Percentiles rank a stretch among this genome's conserved stretches.
These are phyloP conservation scores for Ruditapes philippinarum DNA, from an alignment of 1,140 invertebrate species.

Conservation along the genomic window DNA sequence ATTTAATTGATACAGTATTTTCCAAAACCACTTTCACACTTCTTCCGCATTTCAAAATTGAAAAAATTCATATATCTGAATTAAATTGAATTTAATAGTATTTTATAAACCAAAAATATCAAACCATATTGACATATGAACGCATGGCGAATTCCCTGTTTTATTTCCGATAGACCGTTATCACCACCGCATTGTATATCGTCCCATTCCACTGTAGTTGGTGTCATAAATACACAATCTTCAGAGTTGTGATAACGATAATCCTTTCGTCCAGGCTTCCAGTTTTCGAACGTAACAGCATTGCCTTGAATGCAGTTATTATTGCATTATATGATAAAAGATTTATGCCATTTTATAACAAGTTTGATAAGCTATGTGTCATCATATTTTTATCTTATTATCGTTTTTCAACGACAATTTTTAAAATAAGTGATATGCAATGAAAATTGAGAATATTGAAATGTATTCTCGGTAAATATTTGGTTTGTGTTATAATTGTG, in stretches of 20 bases:
- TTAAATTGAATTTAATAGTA: too few relatives aligned
- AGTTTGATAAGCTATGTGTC: too few relatives aligned
- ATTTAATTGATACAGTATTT: too few relatives aligned
- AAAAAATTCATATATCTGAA: too few relatives aligned
- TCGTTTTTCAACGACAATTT: too few relatives aligned
- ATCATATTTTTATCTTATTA: too few relatives aligned
- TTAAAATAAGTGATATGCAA: too few relatives aligned
- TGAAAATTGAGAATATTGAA: too few relatives aligned
- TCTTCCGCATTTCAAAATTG: too few relatives aligned
- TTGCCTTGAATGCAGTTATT: not conserved
- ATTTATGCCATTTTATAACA: not conserved
- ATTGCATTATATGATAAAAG: not conserved
- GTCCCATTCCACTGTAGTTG: not conserved
- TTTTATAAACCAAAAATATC: not conserved
- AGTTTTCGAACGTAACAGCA: not conserved
- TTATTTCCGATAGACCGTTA: not conserved
- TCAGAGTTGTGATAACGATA: not conserved
- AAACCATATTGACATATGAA: slow-evolving; percentile 7
- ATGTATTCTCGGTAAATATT: too few relatives aligned
- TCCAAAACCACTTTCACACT: too few relatives aligned
- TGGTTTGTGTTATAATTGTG: too few relatives aligned
- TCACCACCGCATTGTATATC: not conserved
- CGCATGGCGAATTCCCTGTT: not conserved
- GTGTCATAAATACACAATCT: slow-evolving; percentile 19
- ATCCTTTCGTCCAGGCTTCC: not conserved